These are phyloP conservation scores for Ctenodactylus gundi DNA, from an alignment of 2,113 vertebrate species.

Conservation along the genomic window DNA sequence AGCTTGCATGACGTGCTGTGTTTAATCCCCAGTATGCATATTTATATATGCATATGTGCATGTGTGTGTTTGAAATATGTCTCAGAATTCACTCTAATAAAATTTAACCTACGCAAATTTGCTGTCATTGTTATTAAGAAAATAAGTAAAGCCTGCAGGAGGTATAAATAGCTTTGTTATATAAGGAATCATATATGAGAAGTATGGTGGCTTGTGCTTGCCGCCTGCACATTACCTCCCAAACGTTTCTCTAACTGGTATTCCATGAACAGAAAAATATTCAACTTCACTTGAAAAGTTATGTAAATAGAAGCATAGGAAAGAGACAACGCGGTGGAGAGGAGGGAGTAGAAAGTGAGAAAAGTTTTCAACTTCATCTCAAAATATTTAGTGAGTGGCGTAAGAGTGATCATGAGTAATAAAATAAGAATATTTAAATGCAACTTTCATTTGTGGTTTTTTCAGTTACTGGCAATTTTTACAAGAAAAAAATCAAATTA, in stretches of 20 bases:
- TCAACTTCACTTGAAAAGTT: background rate
- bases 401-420: background rate
- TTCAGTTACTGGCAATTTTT: background rate
- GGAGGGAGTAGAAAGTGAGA: background rate
- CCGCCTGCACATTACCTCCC: background rate
- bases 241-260: background rate
- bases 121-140: background rate
- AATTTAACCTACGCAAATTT: background rate
- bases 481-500: constrained; percentile 14
- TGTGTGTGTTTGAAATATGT: background rate
- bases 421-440: background rate
- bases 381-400: background rate
- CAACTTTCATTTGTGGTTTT: background rate
- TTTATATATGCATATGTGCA: background rate
- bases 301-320: background rate
- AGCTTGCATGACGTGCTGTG: background rate
- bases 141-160: background rate
- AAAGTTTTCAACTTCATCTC: background rate
- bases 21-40: background rate
- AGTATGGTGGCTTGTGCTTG: background rate
- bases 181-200: background rate
- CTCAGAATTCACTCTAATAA: background rate
- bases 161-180: background rate
- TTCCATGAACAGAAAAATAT: constrained; percentile 15
- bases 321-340: background rate